Percentiles rank a stretch among this genome's conserved stretches.
Evolutionary conservation across 2,888 invertebrate species (phyloP).

Genomic region (Heliconius sara): DNA sequence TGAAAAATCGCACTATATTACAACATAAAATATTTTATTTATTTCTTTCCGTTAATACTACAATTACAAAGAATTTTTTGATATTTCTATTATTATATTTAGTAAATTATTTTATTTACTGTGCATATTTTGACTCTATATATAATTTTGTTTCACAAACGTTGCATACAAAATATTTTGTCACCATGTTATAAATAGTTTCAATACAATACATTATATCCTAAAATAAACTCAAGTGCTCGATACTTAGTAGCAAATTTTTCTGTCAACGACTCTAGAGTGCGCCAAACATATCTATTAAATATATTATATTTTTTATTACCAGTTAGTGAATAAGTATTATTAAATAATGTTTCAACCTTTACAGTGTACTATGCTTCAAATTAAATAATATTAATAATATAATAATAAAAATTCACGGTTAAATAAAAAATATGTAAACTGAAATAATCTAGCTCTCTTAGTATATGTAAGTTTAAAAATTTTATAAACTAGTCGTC

Average conservation of each 20-base stretch:
- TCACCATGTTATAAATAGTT: not conserved
- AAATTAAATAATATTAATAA: not conserved
- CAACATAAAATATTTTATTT: not conserved
- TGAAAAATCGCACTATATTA: no score
- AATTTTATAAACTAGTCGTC: no score
- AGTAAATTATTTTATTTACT: not conserved
- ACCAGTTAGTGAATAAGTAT: constrained; percentile 3
- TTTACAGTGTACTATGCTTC: no score
- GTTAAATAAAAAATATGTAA: not conserved
- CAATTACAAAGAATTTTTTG: not conserved
- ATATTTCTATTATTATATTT: no score
- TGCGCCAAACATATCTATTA: not conserved
- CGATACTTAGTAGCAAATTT: constrained; percentile 9
- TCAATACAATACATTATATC: no score
- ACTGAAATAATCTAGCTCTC: not conserved
- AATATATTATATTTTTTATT: no score
- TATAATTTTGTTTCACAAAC: not conserved
- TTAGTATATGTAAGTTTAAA: no score
- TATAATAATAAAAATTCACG: not conserved
- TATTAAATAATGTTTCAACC: not conserved
- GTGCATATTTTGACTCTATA: not conserved
- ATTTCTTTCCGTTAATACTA: not conserved
- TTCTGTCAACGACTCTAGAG: not conserved
- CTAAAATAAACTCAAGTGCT: constrained; percentile 24
- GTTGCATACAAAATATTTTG: not conserved